phyloP scores from a whole-genome alignment of 1,140 invertebrate species.

The Maniola jurtina region DNA sequence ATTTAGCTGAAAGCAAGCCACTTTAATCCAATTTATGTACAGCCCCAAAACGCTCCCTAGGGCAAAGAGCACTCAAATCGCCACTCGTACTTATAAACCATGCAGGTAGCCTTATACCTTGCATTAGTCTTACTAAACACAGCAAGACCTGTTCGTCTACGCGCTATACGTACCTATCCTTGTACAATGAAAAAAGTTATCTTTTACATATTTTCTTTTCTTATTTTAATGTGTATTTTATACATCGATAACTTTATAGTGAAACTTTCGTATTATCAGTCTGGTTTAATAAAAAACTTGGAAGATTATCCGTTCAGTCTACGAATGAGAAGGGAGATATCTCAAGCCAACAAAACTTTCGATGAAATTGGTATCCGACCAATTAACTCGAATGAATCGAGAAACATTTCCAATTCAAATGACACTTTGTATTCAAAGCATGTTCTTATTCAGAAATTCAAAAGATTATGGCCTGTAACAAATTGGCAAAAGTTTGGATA shows the following conservation, averaged over 20 bases:
- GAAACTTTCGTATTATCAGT: not conserved
- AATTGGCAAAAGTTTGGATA: constrained; percentile 75
- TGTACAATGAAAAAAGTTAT: constrained; percentile 46
- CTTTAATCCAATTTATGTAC: constrained; percentile 72
- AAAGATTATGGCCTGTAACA: constrained; percentile 71
- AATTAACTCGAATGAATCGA: constrained; percentile 22
- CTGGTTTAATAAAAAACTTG: constrained; percentile 1
- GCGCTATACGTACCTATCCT: constrained; percentile 39
- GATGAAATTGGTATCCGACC: constrained; percentile 9
- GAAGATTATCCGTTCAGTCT: constrained; percentile 11
- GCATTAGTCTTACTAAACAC: constrained; percentile 41
- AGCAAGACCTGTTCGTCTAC: constrained; percentile 38
- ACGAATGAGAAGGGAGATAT: constrained; percentile 33
- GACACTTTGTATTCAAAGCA: constrained; percentile 34
- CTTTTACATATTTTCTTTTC: constrained; percentile 38
- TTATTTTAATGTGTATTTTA: constrained; percentile 43
- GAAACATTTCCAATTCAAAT: constrained; percentile 34
- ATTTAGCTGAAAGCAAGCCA: constrained; percentile 56
- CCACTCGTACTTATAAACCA: constrained; percentile 20
- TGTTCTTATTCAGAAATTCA: constrained; percentile 57
- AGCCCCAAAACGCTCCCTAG: constrained; percentile 53
- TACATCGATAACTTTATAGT: constrained; percentile 31
- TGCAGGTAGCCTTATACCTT: constrained; percentile 21
- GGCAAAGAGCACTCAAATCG: constrained; percentile 30
- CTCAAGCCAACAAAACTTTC: constrained; percentile 22